Evolutionary conservation across 2,797 vertebrate species (phyloP).

Genomic region (Paramormyrops hopkinsi): DNA sequence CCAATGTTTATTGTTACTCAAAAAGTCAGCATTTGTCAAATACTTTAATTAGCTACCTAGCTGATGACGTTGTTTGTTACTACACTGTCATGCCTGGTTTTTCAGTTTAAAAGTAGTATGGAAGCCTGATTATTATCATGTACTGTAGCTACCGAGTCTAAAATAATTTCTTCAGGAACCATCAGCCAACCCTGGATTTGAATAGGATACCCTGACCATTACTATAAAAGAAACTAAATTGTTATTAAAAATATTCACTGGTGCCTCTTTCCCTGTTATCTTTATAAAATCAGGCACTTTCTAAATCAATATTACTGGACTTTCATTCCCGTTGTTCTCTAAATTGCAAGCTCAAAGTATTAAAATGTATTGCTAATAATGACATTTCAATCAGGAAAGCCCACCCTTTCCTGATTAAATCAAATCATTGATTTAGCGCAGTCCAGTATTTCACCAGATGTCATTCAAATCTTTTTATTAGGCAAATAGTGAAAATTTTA

Average conservation of each 20-base stretch:
- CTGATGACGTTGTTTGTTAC: not conserved
- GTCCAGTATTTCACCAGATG: slow-evolving; percentile 12
- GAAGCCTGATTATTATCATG: not conserved
- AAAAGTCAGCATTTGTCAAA: not conserved
- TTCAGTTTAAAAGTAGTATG: not conserved
- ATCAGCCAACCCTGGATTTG: not conserved
- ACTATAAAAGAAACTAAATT: not conserved
- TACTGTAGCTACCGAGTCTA: not conserved
- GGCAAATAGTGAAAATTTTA: slow-evolving; percentile 30
- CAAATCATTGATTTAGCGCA: slow-evolving; percentile 31
- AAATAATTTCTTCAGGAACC: not conserved
- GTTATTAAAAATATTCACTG: not conserved
- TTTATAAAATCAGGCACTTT: not conserved
- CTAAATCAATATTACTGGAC: slow-evolving; percentile 16
- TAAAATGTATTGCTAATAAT: slow-evolving; percentile 45
- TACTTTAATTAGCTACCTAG: not conserved
- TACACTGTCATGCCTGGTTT: not conserved
- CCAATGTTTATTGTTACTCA: not conserved
- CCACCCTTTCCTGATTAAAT: slow-evolving; percentile 28
- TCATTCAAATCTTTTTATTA: slow-evolving; percentile 34
- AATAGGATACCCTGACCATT: not conserved
- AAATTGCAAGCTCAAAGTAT: slow-evolving; percentile 34
- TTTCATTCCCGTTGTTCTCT: not conserved
- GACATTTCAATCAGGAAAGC: slow-evolving; percentile 45
- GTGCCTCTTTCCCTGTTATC: not conserved